phyloP scores from a whole-genome alignment of 2,888 invertebrate genomes.

The Tridacna crocea region DNA sequence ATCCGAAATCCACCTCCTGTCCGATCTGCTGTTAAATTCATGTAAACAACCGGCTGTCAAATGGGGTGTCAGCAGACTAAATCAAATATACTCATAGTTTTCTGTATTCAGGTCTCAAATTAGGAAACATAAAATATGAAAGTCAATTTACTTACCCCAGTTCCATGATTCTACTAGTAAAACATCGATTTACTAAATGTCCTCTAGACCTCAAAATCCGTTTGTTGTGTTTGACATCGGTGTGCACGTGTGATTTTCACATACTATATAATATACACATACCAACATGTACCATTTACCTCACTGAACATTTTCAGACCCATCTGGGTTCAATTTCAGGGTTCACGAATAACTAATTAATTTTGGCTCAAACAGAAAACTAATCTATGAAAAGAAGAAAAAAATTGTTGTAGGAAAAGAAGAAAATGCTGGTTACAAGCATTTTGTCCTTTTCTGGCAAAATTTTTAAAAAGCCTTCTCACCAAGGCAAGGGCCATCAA shows the following conservation, averaged over 20 bases:
- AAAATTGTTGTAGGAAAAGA: no score
- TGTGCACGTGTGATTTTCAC: neutral
- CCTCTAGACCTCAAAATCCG: neutral
- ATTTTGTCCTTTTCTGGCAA: no score
- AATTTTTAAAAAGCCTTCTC: no score
- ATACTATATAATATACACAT: neutral
- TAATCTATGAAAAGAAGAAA: neutral
- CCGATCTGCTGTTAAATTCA: neutral
- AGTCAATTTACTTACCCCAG: neutral
- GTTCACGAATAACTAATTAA: no score
- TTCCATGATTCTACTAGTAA: neutral
- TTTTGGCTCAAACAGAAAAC: neutral
- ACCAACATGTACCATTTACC: neutral
- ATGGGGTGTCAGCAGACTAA: neutral
- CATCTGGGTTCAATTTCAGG: no score
- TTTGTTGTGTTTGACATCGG: slow-evolving; percentile 27
- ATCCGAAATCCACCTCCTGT: no score
- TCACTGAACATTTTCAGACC: no score
- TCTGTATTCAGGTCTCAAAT: no score
- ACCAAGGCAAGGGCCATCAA: no score
- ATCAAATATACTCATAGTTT: neutral
- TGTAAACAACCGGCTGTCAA: slow-evolving; percentile 11
- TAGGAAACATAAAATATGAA: no score
- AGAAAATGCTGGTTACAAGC: no score
- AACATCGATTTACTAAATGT: neutral